These are phyloP conservation scores for Zaprionus kolodkinae DNA, from an alignment of 1,140 invertebrate species.

Conservation along the genomic window DNA sequence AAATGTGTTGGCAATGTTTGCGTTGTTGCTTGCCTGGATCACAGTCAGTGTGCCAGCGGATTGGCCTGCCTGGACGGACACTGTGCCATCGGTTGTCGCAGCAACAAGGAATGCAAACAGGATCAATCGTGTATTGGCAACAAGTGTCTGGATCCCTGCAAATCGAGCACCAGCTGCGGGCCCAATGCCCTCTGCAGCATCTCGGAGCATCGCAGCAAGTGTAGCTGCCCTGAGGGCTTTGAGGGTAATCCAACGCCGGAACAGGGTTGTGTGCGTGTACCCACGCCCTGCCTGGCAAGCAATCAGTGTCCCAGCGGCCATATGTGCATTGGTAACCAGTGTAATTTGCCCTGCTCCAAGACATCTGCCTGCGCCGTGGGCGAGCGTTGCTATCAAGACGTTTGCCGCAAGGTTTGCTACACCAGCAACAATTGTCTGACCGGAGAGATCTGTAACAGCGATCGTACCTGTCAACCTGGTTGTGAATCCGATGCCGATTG, in stretches of 20 bases:
- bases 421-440: constrained; percentile 94
- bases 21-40: constrained; percentile 90
- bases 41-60: constrained; percentile 91
- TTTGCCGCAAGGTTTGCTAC: constrained; percentile 94
- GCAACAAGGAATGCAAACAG: constrained; percentile 90
- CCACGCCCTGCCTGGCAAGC: constrained; percentile 87
- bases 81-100: constrained; percentile 92
- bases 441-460: constrained; percentile 93
- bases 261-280: constrained; percentile 93
- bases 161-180: constrained; percentile 90
- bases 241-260: constrained; percentile 94
- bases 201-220: constrained; percentile 89
- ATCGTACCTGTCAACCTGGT: constrained; percentile 92
- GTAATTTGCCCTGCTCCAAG: constrained; percentile 90
- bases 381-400: constrained; percentile 91
- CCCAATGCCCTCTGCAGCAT: constrained; percentile 93
- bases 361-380: constrained; percentile 91
- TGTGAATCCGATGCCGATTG: constrained; percentile 93
- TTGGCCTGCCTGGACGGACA: constrained; percentile 92
- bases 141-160: constrained; percentile 93
- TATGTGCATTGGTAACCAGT: constrained; percentile 90
- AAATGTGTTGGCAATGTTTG: constrained; percentile 92
- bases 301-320: constrained; percentile 90
- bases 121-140: constrained; percentile 92
- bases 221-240: constrained; percentile 92